Evolutionary conservation across 2,888 invertebrate genomes (phyloP), one percentile per base, ranked within the genome.

Genomic region (Amphipoea oculea): DNA sequence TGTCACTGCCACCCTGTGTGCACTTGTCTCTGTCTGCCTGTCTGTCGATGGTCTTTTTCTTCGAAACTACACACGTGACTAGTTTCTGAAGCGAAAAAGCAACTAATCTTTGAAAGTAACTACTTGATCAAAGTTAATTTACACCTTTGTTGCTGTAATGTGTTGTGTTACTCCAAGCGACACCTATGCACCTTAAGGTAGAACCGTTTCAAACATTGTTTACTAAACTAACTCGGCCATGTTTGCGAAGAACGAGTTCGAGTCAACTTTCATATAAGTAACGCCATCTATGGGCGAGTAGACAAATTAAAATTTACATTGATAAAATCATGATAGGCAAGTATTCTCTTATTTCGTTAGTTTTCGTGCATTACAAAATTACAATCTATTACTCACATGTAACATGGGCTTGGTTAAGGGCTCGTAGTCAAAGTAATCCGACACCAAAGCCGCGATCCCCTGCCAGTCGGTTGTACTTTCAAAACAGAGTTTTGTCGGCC

Each of bases 401-500:
- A 97, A 91, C 90, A 97, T 97, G 11, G 98, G 97, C 89, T 97
- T 97, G 74, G 97, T 97, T 51, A 98, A 96, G 0, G 98, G 98
- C 91, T 98, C 98, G 94, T 98, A 99, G 86, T 97, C 97, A 84
- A 99, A 97, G 92, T 98, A 98, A 94, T 99, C 98, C 0, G 98
- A 97, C 4, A 98, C 98, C 92, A 99, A 98, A 70, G 97, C 96
- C 0, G 98, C 97, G 88, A 98, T 97, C 65, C 98, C 98, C 91
- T 98, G 97, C 98, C 98, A 98, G 67, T 97, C 97, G 90, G 97
- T 97, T 67, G 99, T 97, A 89, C 98, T 98, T 14, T 97, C 96
- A 94, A 97, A 98, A 36, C 98, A 97, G 79, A 99, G 97, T 85
- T 98, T 98, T 23, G 98, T 98, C 42, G 98, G 98, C 67, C 98